phyloP scores from a whole-genome alignment of 2,888 invertebrate genomes.

The Notocelia uddmanniana region DNA sequence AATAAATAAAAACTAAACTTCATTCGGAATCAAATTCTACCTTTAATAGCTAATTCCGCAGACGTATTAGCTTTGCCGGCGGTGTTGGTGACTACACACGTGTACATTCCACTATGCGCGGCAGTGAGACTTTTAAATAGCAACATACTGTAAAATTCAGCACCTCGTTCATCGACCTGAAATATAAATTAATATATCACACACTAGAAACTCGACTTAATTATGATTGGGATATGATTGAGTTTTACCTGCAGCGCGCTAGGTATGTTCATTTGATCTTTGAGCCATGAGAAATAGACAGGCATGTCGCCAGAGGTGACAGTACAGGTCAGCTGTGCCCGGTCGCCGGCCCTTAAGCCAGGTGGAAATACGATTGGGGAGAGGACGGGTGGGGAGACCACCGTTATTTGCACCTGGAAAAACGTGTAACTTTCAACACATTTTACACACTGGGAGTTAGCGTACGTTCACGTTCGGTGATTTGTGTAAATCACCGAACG shows the following conservation, averaged over 20 bases:
- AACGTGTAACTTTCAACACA: conserved; percentile 13
- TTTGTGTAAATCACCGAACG: neutral
- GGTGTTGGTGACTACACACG: conserved; percentile 90
- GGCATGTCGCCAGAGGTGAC: conserved; percentile 91
- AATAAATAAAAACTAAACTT: conserved; percentile 1
- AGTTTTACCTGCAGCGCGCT: conserved; percentile 86
- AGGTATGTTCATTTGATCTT: conserved; percentile 87
- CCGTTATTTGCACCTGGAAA: conserved; percentile 74
- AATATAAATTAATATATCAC: conserved; percentile 41
- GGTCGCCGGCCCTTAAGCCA: conserved; percentile 91
- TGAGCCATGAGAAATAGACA: conserved; percentile 88
- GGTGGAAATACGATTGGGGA: conserved; percentile 94
- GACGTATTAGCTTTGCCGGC: conserved; percentile 91
- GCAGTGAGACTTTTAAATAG: conserved; percentile 90
- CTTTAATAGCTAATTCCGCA: conserved; percentile 90
- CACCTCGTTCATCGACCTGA: conserved; percentile 88
- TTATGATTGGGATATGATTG: neutral
- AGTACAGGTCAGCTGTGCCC: conserved; percentile 93
- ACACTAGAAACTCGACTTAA: neutral
- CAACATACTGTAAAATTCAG: conserved; percentile 90
- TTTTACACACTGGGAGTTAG: conserved; percentile 4
- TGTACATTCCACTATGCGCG: conserved; percentile 89
- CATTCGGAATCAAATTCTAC: conserved; percentile 68
- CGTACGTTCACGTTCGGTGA: conserved; percentile 1
- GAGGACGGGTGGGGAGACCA: conserved; percentile 91